phyloP scores from a whole-genome alignment of 2,888 invertebrate genomes.

The Lymantria dispar region DNA sequence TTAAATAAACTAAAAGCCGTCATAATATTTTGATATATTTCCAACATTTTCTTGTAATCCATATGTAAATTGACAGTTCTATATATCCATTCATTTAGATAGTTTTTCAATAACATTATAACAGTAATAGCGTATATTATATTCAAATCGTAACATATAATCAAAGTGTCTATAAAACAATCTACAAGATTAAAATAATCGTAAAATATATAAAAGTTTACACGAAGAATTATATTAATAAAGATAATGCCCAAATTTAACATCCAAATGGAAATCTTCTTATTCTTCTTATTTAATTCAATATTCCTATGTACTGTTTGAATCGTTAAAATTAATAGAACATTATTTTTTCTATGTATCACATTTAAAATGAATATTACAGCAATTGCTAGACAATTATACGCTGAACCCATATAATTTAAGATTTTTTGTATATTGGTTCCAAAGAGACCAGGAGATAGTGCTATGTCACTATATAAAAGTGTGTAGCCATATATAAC shows the following conservation, averaged over 20 bases:
- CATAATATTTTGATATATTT: too few relatives aligned
- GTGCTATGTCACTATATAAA: too few relatives aligned
- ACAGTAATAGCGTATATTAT: conserved; percentile 9
- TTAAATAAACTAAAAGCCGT: too few relatives aligned
- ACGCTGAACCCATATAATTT: not conserved
- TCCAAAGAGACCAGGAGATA: too few relatives aligned
- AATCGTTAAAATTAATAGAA: conserved; percentile 2
- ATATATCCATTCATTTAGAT: too few relatives aligned
- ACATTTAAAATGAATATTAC: not conserved
- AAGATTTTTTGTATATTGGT: not conserved
- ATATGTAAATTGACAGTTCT: too few relatives aligned
- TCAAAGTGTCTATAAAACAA: not conserved
- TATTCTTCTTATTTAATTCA: not conserved
- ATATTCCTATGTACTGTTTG: not conserved
- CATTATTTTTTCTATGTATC: not conserved
- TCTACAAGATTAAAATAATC: not conserved
- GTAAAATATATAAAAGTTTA: not conserved
- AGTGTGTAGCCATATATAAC: too few relatives aligned
- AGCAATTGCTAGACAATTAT: not conserved
- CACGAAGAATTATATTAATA: not conserved
- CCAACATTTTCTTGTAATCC: too few relatives aligned
- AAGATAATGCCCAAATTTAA: not conserved
- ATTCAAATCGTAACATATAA: conserved; percentile 4
- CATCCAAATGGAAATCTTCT: not conserved
- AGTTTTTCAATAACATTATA: conserved; percentile 3